Evolutionary conservation across 2,888 invertebrate genomes (phyloP).

Genomic region (Masnerella sp.): DNA sequence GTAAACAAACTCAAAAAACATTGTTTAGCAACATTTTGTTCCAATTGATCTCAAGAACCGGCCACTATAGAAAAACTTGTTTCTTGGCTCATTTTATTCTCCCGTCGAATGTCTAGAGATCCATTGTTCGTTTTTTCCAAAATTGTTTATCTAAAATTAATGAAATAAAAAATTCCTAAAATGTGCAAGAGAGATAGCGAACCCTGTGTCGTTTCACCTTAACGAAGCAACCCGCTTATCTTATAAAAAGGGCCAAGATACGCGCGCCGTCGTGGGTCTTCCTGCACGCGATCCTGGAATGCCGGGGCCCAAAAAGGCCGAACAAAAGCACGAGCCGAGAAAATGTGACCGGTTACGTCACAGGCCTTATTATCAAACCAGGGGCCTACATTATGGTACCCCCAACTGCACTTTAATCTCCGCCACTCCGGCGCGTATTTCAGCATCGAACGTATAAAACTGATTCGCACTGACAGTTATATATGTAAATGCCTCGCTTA

Average conservation of each 20-base stretch:
- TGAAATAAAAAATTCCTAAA: no score
- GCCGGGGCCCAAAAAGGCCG: conserved; percentile 27
- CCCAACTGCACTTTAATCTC: conserved; percentile 43
- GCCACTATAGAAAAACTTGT: no score
- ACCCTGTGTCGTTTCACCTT: conserved; percentile 43
- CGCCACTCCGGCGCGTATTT: conserved; percentile 14
- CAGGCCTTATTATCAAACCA: conserved; percentile 46
- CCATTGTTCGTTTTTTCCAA: no score
- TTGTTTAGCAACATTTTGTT: no score
- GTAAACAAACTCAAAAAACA: no score
- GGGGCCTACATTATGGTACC: conserved; percentile 36
- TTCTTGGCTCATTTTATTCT: no score
- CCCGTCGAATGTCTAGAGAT: no score
- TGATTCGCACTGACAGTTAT: conserved; percentile 30
- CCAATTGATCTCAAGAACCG: no score
- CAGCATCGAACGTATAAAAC: conserved; percentile 20
- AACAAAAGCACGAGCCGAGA: conserved; percentile 38
- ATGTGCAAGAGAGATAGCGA: no score
- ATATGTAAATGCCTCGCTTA: conserved; percentile 23
- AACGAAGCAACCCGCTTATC: conserved; percentile 57
- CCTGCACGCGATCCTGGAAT: conserved; percentile 54
- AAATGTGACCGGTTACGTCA: conserved; percentile 58
- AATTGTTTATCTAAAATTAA: no score
- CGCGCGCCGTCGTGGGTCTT: conserved; percentile 37
- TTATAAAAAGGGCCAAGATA: conserved; percentile 52